Conservation (phyloP, 2,797 vertebrate genomes). For the Tamandua tetradactyla region DNA sequence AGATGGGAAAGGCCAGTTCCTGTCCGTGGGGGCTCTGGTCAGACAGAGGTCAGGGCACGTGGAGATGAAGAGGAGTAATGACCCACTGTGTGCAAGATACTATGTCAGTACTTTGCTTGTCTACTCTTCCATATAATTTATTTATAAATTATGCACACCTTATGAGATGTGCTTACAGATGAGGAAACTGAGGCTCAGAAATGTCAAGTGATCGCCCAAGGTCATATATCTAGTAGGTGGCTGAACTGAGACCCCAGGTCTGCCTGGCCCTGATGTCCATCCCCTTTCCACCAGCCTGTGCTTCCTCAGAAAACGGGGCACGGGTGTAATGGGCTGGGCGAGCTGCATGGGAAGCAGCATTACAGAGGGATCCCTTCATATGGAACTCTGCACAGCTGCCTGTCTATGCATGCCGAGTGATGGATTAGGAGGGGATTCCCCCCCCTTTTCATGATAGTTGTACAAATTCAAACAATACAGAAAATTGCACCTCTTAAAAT, state of each 20-base stretch:
- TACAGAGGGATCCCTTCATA: accelerated
- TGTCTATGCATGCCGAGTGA: accelerated
- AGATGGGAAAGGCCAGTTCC: neutral
- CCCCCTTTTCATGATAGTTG: neutral
- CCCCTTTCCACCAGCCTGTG: neutral
- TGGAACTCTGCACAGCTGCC: too few relatives aligned
- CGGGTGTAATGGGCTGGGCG: neutral
- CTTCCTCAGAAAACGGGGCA: neutral
- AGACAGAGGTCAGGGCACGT: neutral
- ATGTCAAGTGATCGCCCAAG: neutral
- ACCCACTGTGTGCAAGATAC: neutral
- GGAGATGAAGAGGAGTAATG: neutral
- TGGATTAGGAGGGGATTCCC: neutral
- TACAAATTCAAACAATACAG: neutral
- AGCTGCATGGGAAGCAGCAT: neutral
- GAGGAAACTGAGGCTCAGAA: neutral
- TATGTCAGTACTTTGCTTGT: too few relatives aligned
- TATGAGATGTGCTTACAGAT: too few relatives aligned
- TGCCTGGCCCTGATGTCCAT: neutral
- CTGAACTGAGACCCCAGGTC: neutral
- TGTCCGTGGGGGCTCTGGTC: neutral
- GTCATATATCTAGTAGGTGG: too few relatives aligned
- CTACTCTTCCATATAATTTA: neutral
- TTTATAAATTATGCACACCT: too few relatives aligned
- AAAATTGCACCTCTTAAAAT: neutral